Evolutionary conservation across 1,140 invertebrate genomes (phyloP), one percentile per base, ranked within the genome.

Genomic region (Drosophila obscura): DNA sequence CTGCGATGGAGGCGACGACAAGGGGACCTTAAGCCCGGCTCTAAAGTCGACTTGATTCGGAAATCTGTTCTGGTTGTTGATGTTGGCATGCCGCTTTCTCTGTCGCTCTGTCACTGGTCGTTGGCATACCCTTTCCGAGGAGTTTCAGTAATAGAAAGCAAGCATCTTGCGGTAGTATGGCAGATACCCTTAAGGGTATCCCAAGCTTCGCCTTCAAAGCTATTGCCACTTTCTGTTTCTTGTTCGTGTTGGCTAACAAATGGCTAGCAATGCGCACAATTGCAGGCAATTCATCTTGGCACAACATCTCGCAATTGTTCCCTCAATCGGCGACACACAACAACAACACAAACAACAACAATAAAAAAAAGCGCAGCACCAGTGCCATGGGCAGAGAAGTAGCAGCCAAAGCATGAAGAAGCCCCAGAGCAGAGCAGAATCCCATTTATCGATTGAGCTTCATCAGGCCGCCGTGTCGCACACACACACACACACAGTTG

Each of bases 261-360:
- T 87, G 83, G 75, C 65, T 59, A 61, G 63, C 83, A 67, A 75
- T 87, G 83, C 59, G 82, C 82, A 82, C 82, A 87, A 87, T 88
- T 87, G 83, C 82, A 87, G 79, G 79, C 83, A 85, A 87, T 87
- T 87, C 83, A 88, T 87, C 82, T 88, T 76, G 74, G 49, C 44
- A 31, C 48, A 61, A 45, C 69, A 76, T 77, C 82, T 74, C 81
- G 66, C 82, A 87, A 85, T 84, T 77, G 81, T 75, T 77, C 74
- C 82, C 74, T 72, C 81, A 81, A 85, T 87, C 69, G 81, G 78
- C 69, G 82, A 82, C 78, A 87, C 1, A 28, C 22, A n/a, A n/a
- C n/a, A n/a, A n/a, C n/a, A n/a, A 28, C 19, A 19, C 19, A 28
- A 7, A 6, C n/a, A n/a, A n/a, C n/a, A n/a, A 28, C 19, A 19